Evolutionary conservation across 2,113 vertebrate genomes (phyloP).

Genomic region (Plectropomus leopardus): DNA sequence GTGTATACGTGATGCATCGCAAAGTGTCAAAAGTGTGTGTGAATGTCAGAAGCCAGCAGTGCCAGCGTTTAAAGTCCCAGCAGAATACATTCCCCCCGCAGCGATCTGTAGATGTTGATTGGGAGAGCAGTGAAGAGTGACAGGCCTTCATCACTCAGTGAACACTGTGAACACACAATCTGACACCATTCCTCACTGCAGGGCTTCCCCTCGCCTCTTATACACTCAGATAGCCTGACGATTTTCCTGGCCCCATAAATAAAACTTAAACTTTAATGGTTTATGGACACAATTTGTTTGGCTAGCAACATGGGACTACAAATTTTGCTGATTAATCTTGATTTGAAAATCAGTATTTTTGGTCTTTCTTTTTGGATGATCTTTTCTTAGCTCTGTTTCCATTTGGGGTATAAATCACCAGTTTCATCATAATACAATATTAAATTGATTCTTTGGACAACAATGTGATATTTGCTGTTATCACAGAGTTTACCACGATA

Average conservation of each 20-base stretch:
- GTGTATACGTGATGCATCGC: slow-evolving; percentile 15
- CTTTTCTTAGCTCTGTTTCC: not conserved
- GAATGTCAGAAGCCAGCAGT: slow-evolving; percentile 35
- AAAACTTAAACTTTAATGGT: not conserved
- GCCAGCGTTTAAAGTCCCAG: slow-evolving; percentile 21
- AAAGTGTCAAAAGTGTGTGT: slow-evolving; percentile 43
- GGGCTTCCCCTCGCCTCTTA: slow-evolving; percentile 25
- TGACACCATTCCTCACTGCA: slow-evolving; percentile 34
- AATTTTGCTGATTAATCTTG: not conserved
- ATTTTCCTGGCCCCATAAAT: not conserved
- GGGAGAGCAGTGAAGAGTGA: slow-evolving; percentile 49
- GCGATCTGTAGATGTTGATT: slow-evolving; percentile 42
- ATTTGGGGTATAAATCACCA: no score
- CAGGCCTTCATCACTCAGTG: slow-evolving; percentile 54
- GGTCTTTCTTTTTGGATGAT: not conserved
- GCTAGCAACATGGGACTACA: not conserved
- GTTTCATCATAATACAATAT: no score
- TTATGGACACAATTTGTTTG: not conserved
- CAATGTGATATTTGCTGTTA: no score
- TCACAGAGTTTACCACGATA: no score
- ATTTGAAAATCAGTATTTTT: no score
- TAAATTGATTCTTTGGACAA: no score
- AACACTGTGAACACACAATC: slow-evolving; percentile 27
- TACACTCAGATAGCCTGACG: not conserved
- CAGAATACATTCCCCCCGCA: slow-evolving; percentile 26